phyloP scores from a whole-genome alignment of 2,888 invertebrate genomes.

The Tricholauxania praeusta region DNA sequence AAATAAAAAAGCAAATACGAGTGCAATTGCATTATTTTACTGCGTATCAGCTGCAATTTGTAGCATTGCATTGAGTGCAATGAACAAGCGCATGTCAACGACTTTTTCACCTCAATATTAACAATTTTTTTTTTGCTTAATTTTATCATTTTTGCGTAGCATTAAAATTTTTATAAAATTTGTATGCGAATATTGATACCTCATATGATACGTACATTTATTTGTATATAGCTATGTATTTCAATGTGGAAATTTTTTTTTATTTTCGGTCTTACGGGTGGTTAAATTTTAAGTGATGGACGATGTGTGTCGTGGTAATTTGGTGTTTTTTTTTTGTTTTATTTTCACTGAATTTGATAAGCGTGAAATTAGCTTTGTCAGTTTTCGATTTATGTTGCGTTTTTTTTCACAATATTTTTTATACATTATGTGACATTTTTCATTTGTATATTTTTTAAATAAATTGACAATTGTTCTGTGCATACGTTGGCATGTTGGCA shows the following conservation, averaged over 20 bases:
- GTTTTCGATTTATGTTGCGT: slow-evolving; percentile 7
- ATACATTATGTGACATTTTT: background rate
- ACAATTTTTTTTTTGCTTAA: slow-evolving; percentile 1
- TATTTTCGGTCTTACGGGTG: background rate
- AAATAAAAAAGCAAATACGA: no score
- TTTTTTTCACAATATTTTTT: background rate
- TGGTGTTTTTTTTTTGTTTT: background rate
- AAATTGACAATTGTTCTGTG: background rate
- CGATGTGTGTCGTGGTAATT: background rate
- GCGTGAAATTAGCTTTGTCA: slow-evolving; percentile 23
- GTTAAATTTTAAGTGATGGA: background rate
- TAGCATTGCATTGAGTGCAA: no score
- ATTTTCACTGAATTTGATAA: slow-evolving; percentile 1
- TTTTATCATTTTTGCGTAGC: no score
- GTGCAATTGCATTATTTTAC: no score
- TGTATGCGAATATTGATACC: no score
- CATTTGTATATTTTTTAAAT: background rate
- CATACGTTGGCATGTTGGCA: background rate
- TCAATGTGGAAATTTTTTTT: background rate
- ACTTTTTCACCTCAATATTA: slow-evolving; percentile 26
- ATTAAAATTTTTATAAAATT: no score
- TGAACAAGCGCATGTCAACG: slow-evolving; percentile 18
- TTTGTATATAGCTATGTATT: no score
- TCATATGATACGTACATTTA: no score
- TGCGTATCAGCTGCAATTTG: no score